These are phyloP conservation scores for Crotalus adamanteus DNA, from an alignment of 2,797 vertebrate genomes.

Conservation along the genomic window DNA sequence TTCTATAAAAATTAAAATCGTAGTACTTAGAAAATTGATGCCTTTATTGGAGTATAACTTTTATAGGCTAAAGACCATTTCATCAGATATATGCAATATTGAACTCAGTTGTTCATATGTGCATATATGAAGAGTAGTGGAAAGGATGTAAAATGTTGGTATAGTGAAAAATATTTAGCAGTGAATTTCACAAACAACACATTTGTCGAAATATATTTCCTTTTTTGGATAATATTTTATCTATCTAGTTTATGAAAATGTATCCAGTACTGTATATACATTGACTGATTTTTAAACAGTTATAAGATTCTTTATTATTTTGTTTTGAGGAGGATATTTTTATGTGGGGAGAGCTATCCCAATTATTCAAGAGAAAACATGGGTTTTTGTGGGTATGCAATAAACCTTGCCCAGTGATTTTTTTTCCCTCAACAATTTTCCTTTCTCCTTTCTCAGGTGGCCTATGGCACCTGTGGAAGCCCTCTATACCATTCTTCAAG, in stretches of 20 bases:
- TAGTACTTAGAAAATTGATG: not conserved
- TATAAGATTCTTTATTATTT: not conserved
- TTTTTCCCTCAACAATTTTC: not conserved
- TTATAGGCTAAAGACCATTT: not conserved
- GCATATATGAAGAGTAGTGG: not conserved
- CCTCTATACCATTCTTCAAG: constrained; percentile 47
- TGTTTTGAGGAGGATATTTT: not conserved
- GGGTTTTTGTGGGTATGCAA: not conserved
- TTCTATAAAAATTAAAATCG: not conserved
- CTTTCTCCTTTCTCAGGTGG: not conserved
- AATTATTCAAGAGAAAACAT: not conserved
- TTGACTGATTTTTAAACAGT: not conserved
- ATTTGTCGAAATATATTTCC: not conserved
- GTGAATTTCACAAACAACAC: not conserved
- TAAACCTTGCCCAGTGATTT: not conserved
- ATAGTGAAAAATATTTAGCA: not conserved
- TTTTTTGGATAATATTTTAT: not conserved
- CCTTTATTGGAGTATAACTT: not conserved
- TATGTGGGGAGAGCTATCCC: not conserved
- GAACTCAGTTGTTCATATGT: not conserved
- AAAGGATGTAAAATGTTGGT: not conserved
- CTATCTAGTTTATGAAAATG: not conserved
- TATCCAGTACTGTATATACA: not conserved
- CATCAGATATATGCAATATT: not conserved
- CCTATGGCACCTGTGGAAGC: constrained; percentile 36